phyloP scores from a whole-genome alignment of 35 echinoderm and acorn worm species.

The Hemicentrotus pulcherrimus region DNA sequence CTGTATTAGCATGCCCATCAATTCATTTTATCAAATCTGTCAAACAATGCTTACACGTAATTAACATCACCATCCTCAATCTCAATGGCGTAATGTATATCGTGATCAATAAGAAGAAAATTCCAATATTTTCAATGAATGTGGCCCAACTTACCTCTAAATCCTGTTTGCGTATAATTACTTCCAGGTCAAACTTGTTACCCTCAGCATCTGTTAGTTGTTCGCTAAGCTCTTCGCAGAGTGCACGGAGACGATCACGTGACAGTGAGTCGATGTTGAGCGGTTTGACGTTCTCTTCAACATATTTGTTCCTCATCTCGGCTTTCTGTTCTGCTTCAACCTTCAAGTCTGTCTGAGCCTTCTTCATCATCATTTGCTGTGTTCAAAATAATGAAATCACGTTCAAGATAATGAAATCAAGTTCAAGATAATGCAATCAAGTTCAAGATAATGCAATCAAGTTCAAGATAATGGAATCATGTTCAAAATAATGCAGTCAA shows the following conservation, averaged over 20 bases:
- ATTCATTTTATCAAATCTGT: too few species aligned
- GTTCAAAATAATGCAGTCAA: background rate
- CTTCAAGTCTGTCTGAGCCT: constrained; percentile 59
- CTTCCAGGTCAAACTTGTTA: constrained; percentile 70
- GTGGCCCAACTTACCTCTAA: constrained; percentile 8
- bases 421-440: background rate
- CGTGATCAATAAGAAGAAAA: too few species aligned
- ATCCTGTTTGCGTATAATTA: constrained; percentile 50
- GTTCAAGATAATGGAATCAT: background rate
- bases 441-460: background rate
- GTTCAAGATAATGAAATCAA: background rate
- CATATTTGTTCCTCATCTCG: constrained; percentile 48
- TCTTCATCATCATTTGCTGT: constrained; percentile 62
- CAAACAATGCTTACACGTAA: too few species aligned
- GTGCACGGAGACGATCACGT: constrained; percentile 34
- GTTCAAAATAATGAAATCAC: background rate
- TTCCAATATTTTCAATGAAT: background rate
- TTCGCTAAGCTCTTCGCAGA: constrained; percentile 59
- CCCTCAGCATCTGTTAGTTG: constrained; percentile 55
- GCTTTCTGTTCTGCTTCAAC: constrained; percentile 59
- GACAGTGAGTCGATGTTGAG: constrained; percentile 53
- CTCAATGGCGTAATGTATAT: too few species aligned
- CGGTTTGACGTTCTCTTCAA: constrained; percentile 56
- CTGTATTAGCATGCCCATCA: too few species aligned
- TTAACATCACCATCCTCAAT: too few species aligned